Evolutionary conservation across 2,797 vertebrate genomes (phyloP), one percentile per base, ranked within the genome.

Genomic region (Sebastes trivittatus): DNA sequence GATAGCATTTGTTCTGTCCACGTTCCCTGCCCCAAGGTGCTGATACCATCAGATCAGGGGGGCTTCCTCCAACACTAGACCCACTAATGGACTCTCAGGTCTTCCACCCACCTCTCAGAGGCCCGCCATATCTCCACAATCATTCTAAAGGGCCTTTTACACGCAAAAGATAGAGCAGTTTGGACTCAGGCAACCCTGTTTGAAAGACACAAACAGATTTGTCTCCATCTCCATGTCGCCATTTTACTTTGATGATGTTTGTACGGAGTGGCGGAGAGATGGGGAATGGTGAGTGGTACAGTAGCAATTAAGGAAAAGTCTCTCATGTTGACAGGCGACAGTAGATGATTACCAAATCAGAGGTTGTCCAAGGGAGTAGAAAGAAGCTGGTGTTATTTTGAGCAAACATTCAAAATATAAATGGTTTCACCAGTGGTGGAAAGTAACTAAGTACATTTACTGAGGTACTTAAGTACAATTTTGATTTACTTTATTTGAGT

Each of bases 31-130:
- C 94, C 84, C 10, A 27, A 52, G 86, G 95, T 89, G 54, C 79
- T 91, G 94, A 94, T 95, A 86, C 83, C 93, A 95, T 95, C 91
- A 86, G 80, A 90, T 85, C 90, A 82, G 70, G 81, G 82, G 87
- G 90, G 76, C 86, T 90, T 93, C 87, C 92, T 92, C 84, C 81
- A 85, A 86, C 86, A 84, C 78, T 78, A 78, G 79, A 70, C 69
- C 80, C 82, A 80, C 80, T 95, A 94, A 93, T 94, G 92, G 90
- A 93, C 87, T 86, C 71, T 90, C 83, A 91, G 85, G 84, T 81
- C 78, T 70, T 83, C 76, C 65, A 30, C n/a, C 77, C 77, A 72
- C 74, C 79, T 80, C 62, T 79, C 88, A 86, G 68, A 88, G 70
- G 60, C 46, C 81, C 10, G 32, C 61, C 56, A 20, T 92, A 91